phyloP scores from a whole-genome alignment of 1,140 invertebrate genomes.

The Cydia pomonella region DNA sequence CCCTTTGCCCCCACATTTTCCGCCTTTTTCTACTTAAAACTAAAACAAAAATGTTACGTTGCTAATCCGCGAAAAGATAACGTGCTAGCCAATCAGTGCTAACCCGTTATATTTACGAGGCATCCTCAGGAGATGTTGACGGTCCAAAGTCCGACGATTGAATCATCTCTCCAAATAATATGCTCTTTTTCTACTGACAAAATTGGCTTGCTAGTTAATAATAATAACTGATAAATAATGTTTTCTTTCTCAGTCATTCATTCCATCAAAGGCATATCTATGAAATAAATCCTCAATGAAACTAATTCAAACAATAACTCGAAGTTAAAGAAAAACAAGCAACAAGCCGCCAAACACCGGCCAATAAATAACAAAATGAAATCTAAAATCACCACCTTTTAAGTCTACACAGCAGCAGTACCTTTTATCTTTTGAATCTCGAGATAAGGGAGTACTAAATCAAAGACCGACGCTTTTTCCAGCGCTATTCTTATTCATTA shows the following conservation, averaged over 20 bases:
- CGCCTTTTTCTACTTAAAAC: too few relatives aligned
- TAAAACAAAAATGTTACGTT: too few relatives aligned
- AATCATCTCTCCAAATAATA: too few relatives aligned
- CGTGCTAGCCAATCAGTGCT: too few relatives aligned
- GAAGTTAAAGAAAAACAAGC: background rate
- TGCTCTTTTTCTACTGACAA: too few relatives aligned
- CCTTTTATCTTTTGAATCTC: conserved; percentile 39
- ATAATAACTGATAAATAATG: background rate
- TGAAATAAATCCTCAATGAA: conserved; percentile 14
- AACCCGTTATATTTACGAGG: too few relatives aligned
- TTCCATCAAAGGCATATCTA: background rate
- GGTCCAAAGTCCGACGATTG: too few relatives aligned
- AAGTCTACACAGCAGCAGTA: conserved; percentile 14
- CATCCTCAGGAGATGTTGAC: too few relatives aligned
- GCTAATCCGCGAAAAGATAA: too few relatives aligned
- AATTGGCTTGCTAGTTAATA: conserved; percentile 1
- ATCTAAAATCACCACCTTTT: conserved; percentile 35
- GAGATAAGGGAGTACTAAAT: conserved; percentile 53
- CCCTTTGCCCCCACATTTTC: too few relatives aligned
- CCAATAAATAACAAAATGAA: conserved; percentile 39
- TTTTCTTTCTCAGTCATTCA: background rate
- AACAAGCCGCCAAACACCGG: conserved; percentile 24
- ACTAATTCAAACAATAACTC: conserved; percentile 12
- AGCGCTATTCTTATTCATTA: conserved; percentile 71
- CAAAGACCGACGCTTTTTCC: conserved; percentile 56